Conservation (phyloP, 1,140 invertebrate genomes). For the Macrobrachium rosenbergii region DNA sequence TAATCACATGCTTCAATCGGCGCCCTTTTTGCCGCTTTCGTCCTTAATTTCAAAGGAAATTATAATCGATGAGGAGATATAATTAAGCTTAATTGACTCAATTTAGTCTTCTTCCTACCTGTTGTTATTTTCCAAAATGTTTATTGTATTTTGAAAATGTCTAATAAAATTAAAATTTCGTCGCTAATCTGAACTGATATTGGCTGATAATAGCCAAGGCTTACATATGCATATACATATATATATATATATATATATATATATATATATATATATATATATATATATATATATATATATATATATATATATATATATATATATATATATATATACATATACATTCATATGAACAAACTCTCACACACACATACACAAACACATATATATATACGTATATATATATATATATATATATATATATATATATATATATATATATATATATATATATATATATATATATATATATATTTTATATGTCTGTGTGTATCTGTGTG, state of each 20-base stretch:
- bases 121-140: too few relatives aligned
- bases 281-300: slow-evolving; percentile 34
- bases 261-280: slow-evolving; percentile 1
- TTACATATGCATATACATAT: neutral
- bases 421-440: neutral
- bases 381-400: slow-evolving; percentile 16
- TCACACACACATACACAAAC: neutral
- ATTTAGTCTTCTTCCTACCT: neutral
- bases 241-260: slow-evolving; percentile 31
- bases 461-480: slow-evolving; percentile 17
- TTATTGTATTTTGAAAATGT: too few relatives aligned
- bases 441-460: slow-evolving; percentile 18
- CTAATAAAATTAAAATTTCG: too few relatives aligned
- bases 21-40: too few relatives aligned
- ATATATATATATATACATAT: neutral
- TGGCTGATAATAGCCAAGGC: neutral
- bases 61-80: neutral
- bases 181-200: neutral
- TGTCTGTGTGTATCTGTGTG: slow-evolving; percentile 17
- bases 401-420: slow-evolving; percentile 15
- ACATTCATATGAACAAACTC: neutral
- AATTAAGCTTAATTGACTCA: neutral
- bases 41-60: too few relatives aligned
- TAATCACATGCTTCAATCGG: too few relatives aligned
- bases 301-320: slow-evolving; percentile 3